phyloP scores from a whole-genome alignment of 2,888 invertebrate species.

The Lepetodrilus schrolli region DNA sequence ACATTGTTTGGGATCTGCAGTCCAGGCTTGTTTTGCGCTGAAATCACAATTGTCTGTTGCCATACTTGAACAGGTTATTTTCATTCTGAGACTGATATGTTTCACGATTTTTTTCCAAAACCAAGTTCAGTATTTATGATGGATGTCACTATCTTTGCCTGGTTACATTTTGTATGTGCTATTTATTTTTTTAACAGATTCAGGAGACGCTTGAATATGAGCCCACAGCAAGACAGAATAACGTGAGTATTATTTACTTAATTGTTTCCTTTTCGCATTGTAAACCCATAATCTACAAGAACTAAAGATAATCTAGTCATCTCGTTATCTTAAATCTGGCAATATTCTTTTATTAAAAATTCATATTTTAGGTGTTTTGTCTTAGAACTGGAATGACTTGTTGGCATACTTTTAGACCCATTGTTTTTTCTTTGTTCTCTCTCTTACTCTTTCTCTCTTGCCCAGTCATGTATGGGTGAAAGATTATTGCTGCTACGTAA shows the following conservation, averaged over 20 bases:
- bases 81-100: not conserved
- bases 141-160: not conserved
- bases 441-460: too few species aligned
- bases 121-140: not conserved
- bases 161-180: not conserved
- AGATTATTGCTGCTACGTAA: too few species aligned
- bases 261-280: not conserved
- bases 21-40: too few species aligned
- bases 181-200: conserved; percentile 39
- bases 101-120: not conserved
- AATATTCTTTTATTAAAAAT: not conserved
- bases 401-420: not conserved
- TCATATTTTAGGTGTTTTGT: not conserved
- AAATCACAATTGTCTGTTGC: too few species aligned
- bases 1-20: not conserved
- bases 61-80: too few species aligned
- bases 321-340: not conserved
- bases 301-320: too few species aligned
- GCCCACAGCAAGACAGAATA: conserved; percentile 57
- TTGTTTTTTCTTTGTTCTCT: not conserved
- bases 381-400: too few species aligned
- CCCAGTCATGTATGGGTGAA: too few species aligned
- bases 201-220: conserved; percentile 49
- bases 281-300: too few species aligned
- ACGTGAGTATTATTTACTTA: conserved; percentile 17